Percentiles rank a stretch among this genome's conserved stretches.
These are phyloP conservation scores for Gonatopus flavifemur DNA, from an alignment of 1,140 invertebrate species.

Conservation along the genomic window DNA sequence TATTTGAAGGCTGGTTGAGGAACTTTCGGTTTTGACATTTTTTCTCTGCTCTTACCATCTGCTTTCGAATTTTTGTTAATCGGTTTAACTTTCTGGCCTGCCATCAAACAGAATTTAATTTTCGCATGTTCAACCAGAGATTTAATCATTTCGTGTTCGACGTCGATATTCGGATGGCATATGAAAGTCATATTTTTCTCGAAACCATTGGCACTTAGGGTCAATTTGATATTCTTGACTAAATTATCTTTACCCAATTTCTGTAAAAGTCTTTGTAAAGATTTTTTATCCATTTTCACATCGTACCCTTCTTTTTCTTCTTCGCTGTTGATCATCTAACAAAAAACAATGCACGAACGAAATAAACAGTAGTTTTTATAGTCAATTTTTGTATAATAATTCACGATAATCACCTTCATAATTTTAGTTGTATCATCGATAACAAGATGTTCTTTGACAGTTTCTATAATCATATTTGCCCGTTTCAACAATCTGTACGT, in stretches of 20 bases:
- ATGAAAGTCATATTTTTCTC: constrained; percentile 61
- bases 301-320: constrained; percentile 62
- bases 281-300: constrained; percentile 65
- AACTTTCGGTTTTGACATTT: neutral
- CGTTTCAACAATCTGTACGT: constrained; percentile 60
- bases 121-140: constrained; percentile 66
- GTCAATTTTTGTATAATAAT: neutral
- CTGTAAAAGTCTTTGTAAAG: constrained; percentile 61
- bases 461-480: constrained; percentile 64
- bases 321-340: constrained; percentile 56
- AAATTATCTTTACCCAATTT: constrained; percentile 62
- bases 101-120: constrained; percentile 60
- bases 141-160: constrained; percentile 60
- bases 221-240: constrained; percentile 64
- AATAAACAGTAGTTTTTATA: neutral
- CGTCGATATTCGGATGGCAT: constrained; percentile 60
- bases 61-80: constrained; percentile 5
- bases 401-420: constrained; percentile 47
- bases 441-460: constrained; percentile 61
- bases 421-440: constrained; percentile 62
- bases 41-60: neutral
- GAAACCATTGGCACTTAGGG: constrained; percentile 54
- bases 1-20: neutral
- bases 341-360: neutral
- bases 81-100: constrained; percentile 11